Evolutionary conservation across 2,797 vertebrate species (phyloP), one percentile per base, ranked within the genome.

Genomic region (Pangasius mekongensis): DNA sequence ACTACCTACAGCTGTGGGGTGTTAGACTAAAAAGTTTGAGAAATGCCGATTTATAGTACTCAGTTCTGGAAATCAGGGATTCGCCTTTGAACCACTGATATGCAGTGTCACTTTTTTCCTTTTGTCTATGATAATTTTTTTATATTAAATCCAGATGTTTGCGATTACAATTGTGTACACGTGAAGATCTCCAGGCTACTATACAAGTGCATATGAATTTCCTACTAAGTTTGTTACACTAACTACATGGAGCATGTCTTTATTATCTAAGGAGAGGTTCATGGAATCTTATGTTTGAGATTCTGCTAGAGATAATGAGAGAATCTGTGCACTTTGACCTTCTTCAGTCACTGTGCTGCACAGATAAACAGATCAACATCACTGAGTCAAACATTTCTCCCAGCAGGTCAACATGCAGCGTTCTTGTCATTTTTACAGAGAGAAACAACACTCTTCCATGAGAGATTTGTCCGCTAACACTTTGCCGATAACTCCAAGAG

Each of bases 341-440:
- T 49, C 77, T 87, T 83, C 66, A 60, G 67, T 91, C 87, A 85
- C 56, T 67, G 62, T 18, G 78, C 36, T 73, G 58, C 24, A 58
- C 60, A 60, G 67, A 87, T 85, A 86, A 89, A 84, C 66, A 85
- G 54, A 86, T 69, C 84, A 89, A 87, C 85, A 89, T 27, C 85
- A 69, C 62, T 62, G 88, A 90, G 85, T 90, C 89, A 89, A 88
- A 58, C 56, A 80, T 22, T 82, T 86, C 86, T 76, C 77, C 71
- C 36, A 87, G 91, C 88, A 76, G 88, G 87, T 86, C 89, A 88
- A 82, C 88, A 84, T 86, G 76, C 81, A n/a, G 52, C 47, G 87
- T 88, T 73, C 86, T 89, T 85, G 81, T 86, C 52, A 82, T 88
- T 86, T 88, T 85, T 88, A 54, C 54, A 78, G 77, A 86, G 86